Percentiles rank a stretch among this genome's conserved stretches.
These are phyloP conservation scores for Tribolium freemani DNA, from an alignment of 2,888 invertebrate species.

Conservation along the genomic window DNA sequence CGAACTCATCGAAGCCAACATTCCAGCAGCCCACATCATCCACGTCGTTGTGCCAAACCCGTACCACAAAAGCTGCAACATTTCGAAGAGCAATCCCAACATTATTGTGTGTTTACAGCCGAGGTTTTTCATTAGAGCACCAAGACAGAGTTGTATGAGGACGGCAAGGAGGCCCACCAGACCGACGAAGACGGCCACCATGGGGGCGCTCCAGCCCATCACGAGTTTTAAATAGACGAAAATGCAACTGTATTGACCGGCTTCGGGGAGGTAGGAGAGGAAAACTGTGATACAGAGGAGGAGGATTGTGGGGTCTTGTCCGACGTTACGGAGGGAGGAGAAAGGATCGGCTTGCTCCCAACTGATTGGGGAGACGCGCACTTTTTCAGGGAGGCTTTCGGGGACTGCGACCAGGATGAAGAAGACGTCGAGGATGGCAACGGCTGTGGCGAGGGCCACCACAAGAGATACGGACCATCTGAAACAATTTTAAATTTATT, in stretches of 20 bases:
- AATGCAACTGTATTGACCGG: constrained; percentile 99
- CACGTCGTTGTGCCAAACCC: constrained; percentile 96
- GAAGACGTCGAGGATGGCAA: constrained; percentile 96
- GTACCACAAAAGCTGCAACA: constrained; percentile 97
- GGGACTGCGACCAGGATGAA: constrained; percentile 99
- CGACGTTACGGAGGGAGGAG: constrained; percentile 91
- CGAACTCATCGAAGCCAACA: constrained; percentile 94
- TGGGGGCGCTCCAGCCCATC: constrained; percentile 95
- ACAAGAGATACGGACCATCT: constrained; percentile 81
- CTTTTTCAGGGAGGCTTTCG: constrained; percentile 96
- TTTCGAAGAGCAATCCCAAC: constrained; percentile 95
- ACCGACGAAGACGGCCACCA: constrained; percentile 98
- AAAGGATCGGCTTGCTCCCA: constrained; percentile 99
- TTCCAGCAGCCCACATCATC: constrained; percentile 99
- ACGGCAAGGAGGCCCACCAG: constrained; percentile 97
- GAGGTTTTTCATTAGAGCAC: constrained; percentile 76
- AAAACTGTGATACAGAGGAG: constrained; percentile 98
- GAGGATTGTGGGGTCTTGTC: constrained; percentile 94
- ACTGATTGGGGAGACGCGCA: constrained; percentile 84
- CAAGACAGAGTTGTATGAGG: constrained; percentile 91
- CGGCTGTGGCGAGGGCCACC: constrained; percentile 94
- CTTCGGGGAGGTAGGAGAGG: constrained; percentile 97
- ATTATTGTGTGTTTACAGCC: constrained; percentile 98
- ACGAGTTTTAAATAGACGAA: constrained; percentile 98
- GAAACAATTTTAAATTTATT: no score